Evolutionary conservation across 1,140 invertebrate genomes (phyloP), one percentile per base, ranked within the genome.

Genomic region (Matsumurasca onukii): DNA sequence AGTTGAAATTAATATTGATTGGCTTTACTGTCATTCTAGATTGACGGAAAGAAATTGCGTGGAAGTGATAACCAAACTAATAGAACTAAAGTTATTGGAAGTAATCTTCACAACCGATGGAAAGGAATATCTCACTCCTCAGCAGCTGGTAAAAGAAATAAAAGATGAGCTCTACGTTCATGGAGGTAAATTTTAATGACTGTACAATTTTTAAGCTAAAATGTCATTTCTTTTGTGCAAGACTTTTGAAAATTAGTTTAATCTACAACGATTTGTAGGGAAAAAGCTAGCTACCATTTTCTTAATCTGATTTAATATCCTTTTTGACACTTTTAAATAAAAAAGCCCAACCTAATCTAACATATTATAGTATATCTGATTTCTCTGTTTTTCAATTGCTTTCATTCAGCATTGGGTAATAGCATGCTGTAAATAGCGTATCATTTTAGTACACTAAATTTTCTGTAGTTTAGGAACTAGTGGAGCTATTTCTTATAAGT

Each of bases 41-140:
- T 85, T 99, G 52, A 98, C 97, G 0, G 98, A 99, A 78, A 84
- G 94, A 72, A 99, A 99, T 80, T 98, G 97, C 76, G 85, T 99
- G 67, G 97, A 99, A 86, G 94, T 99, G 72, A 90, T 99, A 15
- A 90, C 88, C 57, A 95, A 94, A 78, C 80, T 99, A 52, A 84
- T 95, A 52, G 89, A 96, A 75, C 82, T 89, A n/a, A 93, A 95
- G 77, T 78, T 95, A 31, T 80, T 99, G 12, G 92, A 98, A 77
- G 89, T 99, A 3, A 90, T 98, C 61, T 98, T 97, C 77, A 98
- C 97, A 1, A 91, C 86, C 74, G 95, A 98, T 88, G 97, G 97
- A 2, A 99, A 98, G 82, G 96, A 98, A 79, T 99, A 98, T 79
- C 83, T 99, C 1, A 99, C 98, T 2, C 91, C 91, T 3, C 86